Evolutionary conservation across 2,888 invertebrate species (phyloP), one percentile per base, ranked within the genome.

Genomic region (Drosophila robusta): DNA sequence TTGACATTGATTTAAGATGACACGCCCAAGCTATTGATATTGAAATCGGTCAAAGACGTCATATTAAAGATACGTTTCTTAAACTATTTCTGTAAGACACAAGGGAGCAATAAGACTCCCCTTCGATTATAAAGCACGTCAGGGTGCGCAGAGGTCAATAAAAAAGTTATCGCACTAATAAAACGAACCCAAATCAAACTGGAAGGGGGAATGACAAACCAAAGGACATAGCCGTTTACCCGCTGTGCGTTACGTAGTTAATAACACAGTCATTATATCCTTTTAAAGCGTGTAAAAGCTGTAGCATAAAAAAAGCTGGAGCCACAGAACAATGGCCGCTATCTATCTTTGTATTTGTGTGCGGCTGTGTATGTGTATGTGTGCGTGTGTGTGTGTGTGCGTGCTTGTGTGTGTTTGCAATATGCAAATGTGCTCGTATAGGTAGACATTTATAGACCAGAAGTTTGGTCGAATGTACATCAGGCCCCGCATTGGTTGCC

Each of bases 361-460:
- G 36, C 39, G 22, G 51, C 42, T 54, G 39, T 34, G 50, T 46
- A 22, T 52, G 14, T 3, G 29, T 44, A 22, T 55, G 47, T 54
- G 38, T 34, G 47, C 44, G 24, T 55, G 47, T 54, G 38, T 34
- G 47, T 47, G 32, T 56, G 11, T 38, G 44, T 50, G 42, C 54
- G 26, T 51, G 29, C 41, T 12, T 55, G 56, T 36, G 62, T 36
- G 60, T 65, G 55, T 58, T 64, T 73, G 51, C 68, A 34, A 57
- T 75, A 75, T 86, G 80, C 71, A 80, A 80, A 73, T 85, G 72
- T 78, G 34, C 72, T 66, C 72, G 78, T 67, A 72, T 70, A 75
- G 78, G 78, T 78, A 80, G 83, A 78, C 86, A 86, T 83, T 86
- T 86, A 83, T 83, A 80, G 86, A 75, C 83, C 76, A 83, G 69